phyloP scores from a whole-genome alignment of 2,113 vertebrate genomes.

The Misgurnus mizolepis region DNA sequence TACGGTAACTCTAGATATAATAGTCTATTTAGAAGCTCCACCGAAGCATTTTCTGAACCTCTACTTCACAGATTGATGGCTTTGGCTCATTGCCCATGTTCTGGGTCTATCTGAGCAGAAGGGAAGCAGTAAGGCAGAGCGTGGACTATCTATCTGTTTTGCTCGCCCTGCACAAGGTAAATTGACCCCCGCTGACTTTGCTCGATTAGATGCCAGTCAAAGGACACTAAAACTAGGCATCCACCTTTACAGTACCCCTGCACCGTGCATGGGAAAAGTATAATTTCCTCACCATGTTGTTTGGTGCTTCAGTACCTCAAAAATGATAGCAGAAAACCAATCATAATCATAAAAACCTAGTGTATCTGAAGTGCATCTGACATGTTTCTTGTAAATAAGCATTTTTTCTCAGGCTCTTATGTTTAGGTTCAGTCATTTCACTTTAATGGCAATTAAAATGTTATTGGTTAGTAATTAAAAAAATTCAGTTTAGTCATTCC shows the following conservation, averaged over 20 bases:
- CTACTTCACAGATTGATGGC: slow-evolving; percentile 77
- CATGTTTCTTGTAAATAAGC: background rate
- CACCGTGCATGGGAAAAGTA: slow-evolving; percentile 18
- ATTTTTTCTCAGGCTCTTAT: no score
- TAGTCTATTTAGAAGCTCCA: slow-evolving; percentile 40
- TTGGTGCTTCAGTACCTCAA: background rate
- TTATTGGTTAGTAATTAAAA: no score
- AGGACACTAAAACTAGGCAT: slow-evolving; percentile 67
- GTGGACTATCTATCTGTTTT: slow-evolving; percentile 78
- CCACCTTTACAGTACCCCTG: slow-evolving; percentile 58
- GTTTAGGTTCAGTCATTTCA: no score
- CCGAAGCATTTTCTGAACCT: slow-evolving; percentile 57
- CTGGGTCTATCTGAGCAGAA: slow-evolving; percentile 75
- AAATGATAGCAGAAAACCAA: background rate
- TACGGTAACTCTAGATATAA: slow-evolving; percentile 5
- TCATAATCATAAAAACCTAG: no score
- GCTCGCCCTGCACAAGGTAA: slow-evolving; percentile 77
- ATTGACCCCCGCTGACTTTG: slow-evolving; percentile 74
- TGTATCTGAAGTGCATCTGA: background rate
- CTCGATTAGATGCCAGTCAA: slow-evolving; percentile 69
- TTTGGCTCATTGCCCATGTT: slow-evolving; percentile 77
- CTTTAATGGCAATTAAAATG: no score
- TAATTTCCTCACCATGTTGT: slow-evolving; percentile 29
- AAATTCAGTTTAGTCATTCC: no score
- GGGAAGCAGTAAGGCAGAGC: slow-evolving; percentile 58